Percentiles rank a stretch among this genome's conserved stretches.
Conservation (phyloP, 2,888 invertebrate genomes). For the Tachystola acroxantha region DNA sequence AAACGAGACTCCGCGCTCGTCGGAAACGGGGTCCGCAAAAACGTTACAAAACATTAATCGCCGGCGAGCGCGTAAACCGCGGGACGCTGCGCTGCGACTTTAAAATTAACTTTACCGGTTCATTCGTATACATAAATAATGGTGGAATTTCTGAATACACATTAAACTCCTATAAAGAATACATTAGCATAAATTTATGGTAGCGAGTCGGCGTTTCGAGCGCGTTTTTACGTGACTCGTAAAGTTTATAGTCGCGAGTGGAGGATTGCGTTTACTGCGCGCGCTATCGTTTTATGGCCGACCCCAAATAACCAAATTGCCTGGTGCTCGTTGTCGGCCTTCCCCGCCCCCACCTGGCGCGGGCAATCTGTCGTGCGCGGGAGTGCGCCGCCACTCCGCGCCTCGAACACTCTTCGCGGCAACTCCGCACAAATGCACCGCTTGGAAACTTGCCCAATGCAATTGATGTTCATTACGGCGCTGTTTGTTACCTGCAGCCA, state of each 20-base stretch:
- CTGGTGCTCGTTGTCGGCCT: slow-evolving; percentile 53
- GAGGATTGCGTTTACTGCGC: slow-evolving; percentile 77
- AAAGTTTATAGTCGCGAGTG: slow-evolving; percentile 77
- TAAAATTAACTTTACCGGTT: slow-evolving; percentile 77
- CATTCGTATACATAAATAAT: slow-evolving; percentile 78
- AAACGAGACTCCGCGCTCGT: slow-evolving; percentile 41
- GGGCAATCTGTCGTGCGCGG: slow-evolving; percentile 27
- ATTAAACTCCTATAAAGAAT: slow-evolving; percentile 79
- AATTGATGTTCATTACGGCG: slow-evolving; percentile 52
- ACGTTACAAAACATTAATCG: slow-evolving; percentile 55
- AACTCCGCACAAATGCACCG: slow-evolving; percentile 41
- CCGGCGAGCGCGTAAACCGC: slow-evolving; percentile 57
- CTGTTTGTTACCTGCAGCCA: slow-evolving; percentile 37
- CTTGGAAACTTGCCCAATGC: slow-evolving; percentile 59
- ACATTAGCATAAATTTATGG: slow-evolving; percentile 79
- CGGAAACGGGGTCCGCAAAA: slow-evolving; percentile 47
- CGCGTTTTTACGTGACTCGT: slow-evolving; percentile 78
- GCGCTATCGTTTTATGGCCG: slow-evolving; percentile 74
- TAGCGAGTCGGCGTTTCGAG: slow-evolving; percentile 74
- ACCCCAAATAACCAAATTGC: slow-evolving; percentile 76
- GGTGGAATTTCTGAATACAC: slow-evolving; percentile 77
- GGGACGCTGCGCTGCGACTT: slow-evolving; percentile 45
- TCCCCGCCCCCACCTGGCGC: slow-evolving; percentile 27
- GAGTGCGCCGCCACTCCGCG: slow-evolving; percentile 25
- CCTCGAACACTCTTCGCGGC: slow-evolving; percentile 41